These are phyloP conservation scores for Resseliella maxima DNA, from an alignment of 2,888 invertebrate genomes.

Conservation along the genomic window DNA sequence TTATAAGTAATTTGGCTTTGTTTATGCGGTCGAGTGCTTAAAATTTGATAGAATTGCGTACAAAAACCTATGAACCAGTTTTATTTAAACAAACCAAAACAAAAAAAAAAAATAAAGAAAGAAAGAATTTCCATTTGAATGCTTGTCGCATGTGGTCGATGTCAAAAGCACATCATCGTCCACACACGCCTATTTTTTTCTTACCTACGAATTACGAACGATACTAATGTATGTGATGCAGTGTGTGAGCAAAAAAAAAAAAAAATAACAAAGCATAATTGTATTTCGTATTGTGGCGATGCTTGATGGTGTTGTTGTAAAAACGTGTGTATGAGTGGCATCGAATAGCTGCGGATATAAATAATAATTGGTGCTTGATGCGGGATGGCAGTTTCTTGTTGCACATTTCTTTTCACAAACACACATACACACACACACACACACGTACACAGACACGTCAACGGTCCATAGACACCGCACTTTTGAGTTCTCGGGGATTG, in stretches of 20 bases:
- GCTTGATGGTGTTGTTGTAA: not conserved
- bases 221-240: too few relatives aligned
- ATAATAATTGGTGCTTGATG: not conserved
- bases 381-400: conserved; percentile 47
- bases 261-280: conserved; percentile 8
- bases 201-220: not conserved
- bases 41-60: not conserved
- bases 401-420: not conserved
- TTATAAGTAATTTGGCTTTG: not conserved
- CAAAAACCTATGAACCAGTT: too few relatives aligned
- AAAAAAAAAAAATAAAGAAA: not conserved
- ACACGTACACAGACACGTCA: too few relatives aligned
- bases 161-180: not conserved
- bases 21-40: not conserved
- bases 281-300: not conserved
- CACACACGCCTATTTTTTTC: not conserved
- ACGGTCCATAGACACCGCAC: too few relatives aligned
- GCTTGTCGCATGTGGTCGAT: too few relatives aligned
- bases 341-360: not conserved
- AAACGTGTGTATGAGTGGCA: not conserved
- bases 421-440: too few relatives aligned
- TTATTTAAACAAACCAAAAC: conserved; percentile 15
- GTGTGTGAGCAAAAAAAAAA: not conserved
- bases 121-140: not conserved
- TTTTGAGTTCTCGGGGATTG: not conserved